These are phyloP conservation scores for Papilio protenor DNA, from an alignment of 2,888 invertebrate species.

Conservation along the genomic window DNA sequence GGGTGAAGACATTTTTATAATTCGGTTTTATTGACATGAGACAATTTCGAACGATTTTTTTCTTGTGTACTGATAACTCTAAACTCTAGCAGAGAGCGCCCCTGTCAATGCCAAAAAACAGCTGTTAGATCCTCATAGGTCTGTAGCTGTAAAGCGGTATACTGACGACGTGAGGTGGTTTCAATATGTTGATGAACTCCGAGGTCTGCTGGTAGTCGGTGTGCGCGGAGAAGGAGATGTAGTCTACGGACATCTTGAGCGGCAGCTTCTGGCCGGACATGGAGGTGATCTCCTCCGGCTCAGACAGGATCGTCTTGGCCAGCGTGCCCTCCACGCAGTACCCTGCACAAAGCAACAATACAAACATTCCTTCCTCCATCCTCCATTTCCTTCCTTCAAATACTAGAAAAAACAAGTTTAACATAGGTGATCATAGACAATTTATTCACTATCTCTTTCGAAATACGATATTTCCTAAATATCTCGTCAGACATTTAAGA, in stretches of 20 bases:
- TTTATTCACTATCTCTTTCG: too few relatives aligned
- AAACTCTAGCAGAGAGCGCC: too few relatives aligned
- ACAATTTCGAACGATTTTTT: too few relatives aligned
- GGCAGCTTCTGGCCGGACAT: constrained; percentile 98
- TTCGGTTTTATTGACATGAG: too few relatives aligned
- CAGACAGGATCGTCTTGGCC: constrained; percentile 97
- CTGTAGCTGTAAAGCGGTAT: not conserved
- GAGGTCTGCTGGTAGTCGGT: constrained; percentile 99
- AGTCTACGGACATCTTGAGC: constrained; percentile 98
- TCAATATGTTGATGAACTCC: constrained; percentile 96
- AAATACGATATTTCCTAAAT: too few relatives aligned
- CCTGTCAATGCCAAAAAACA: not conserved
- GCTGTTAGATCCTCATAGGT: not conserved
- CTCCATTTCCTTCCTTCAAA: too few relatives aligned
- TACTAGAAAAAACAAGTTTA: not conserved
- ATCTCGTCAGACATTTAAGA: too few relatives aligned
- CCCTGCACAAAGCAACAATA: constrained; percentile 65
- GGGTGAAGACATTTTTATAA: too few relatives aligned
- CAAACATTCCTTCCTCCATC: too few relatives aligned
- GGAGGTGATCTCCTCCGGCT: constrained; percentile 98
- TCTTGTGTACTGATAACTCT: too few relatives aligned
- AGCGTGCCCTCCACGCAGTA: constrained; percentile 96
- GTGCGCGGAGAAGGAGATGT: constrained; percentile 99
- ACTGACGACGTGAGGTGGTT: constrained; percentile 96
- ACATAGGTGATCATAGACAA: too few relatives aligned